Conservation (phyloP, 2,113 vertebrate species). For the Phrynosoma platyrhinos region DNA sequence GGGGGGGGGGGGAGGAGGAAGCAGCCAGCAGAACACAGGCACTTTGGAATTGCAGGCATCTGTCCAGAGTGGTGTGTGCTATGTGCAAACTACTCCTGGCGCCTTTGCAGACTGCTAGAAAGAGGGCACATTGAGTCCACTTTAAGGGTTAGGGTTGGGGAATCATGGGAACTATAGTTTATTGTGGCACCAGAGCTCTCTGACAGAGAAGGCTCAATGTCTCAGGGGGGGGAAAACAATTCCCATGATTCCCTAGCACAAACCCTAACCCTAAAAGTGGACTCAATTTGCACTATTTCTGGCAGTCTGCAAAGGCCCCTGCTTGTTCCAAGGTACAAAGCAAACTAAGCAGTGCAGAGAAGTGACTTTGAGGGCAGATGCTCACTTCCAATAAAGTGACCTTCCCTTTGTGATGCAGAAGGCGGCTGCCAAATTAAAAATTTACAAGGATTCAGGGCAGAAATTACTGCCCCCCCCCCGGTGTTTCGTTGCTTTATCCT, state of each 20-base stretch:
- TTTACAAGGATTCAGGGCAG: constrained; percentile 49
- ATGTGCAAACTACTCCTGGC: constrained; percentile 43
- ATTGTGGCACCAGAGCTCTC: too few relatives aligned
- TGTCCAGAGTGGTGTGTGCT: constrained; percentile 64
- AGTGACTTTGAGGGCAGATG: constrained; percentile 53
- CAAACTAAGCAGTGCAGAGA: constrained; percentile 57
- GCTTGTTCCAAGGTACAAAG: constrained; percentile 48
- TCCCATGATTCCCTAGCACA: too few relatives aligned
- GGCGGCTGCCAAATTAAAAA: constrained; percentile 52
- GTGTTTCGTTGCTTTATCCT: constrained; percentile 33
- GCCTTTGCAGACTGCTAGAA: too few relatives aligned
- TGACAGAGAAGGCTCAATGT: too few relatives aligned
- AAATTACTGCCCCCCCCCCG: constrained; percentile 4
- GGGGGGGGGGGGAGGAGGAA: not conserved
- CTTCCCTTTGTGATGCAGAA: constrained; percentile 57
- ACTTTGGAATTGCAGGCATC: constrained; percentile 67
- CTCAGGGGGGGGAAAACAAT: too few relatives aligned
- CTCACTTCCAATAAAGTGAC: constrained; percentile 41
- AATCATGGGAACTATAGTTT: too few relatives aligned
- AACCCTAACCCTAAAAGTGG: too few relatives aligned
- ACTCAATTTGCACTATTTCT: too few relatives aligned
- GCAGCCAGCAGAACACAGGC: constrained; percentile 47
- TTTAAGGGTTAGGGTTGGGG: too few relatives aligned
- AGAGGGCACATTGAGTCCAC: too few relatives aligned
- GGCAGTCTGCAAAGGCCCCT: too few relatives aligned